Evolutionary conservation across 2,888 invertebrate genomes (phyloP).

Genomic region (Apotomis turbidana): DNA sequence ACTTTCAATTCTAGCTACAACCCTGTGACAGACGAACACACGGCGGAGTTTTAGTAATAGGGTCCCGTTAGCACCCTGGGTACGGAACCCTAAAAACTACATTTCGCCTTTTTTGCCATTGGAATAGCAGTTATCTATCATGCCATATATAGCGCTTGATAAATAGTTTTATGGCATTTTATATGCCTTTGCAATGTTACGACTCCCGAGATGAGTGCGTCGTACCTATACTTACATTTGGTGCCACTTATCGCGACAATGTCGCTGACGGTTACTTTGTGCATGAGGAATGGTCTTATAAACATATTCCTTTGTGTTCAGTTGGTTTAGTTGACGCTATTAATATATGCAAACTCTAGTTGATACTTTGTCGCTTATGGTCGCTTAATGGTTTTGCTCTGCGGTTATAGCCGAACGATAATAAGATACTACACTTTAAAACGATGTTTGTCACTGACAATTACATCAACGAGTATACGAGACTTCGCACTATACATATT

Average conservation of each 20-base stretch:
- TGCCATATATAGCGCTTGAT: slow-evolving; percentile 51
- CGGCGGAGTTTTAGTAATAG: too few relatives aligned
- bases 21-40: too few relatives aligned
- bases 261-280: slow-evolving; percentile 25
- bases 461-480: too few relatives aligned
- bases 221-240: too few relatives aligned
- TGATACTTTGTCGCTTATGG: neutral
- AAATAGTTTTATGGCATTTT: slow-evolving; percentile 42
- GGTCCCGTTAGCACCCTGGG: too few relatives aligned
- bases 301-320: slow-evolving; percentile 6
- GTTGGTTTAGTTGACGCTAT: neutral
- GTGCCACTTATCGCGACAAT: slow-evolving; percentile 30
- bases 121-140: slow-evolving; percentile 65
- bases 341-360: neutral
- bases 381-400: too few relatives aligned
- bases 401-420: too few relatives aligned
- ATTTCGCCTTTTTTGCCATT: slow-evolving; percentile 64
- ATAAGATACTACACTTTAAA: too few relatives aligned
- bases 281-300: neutral
- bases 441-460: too few relatives aligned
- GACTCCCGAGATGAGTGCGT: slow-evolving; percentile 33
- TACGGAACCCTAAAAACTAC: slow-evolving; percentile 51
- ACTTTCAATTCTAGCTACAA: too few relatives aligned
- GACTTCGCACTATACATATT: too few relatives aligned
- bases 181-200: slow-evolving; percentile 40